A percentile compares a stretch with the other conserved stretches of the same genome.
These are phyloP conservation scores for Naja naja DNA, from an alignment of 2,113 vertebrate species.

Conservation along the genomic window DNA sequence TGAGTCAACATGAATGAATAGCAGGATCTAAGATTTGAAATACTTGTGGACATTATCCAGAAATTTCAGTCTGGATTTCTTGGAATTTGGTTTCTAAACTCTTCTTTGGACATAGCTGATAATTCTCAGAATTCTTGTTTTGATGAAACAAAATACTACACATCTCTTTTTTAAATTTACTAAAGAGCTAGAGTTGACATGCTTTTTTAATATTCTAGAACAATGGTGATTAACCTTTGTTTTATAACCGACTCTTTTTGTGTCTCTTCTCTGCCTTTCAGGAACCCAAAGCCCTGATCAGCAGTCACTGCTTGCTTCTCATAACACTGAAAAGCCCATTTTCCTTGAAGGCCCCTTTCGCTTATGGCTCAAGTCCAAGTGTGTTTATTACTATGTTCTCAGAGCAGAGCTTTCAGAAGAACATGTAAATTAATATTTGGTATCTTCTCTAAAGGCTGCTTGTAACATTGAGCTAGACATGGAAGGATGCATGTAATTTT, in stretches of 20 bases:
- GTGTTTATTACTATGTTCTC: constrained; percentile 83
- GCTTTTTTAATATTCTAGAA: not conserved
- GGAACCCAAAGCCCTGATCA: constrained; percentile 85
- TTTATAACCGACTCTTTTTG: not conserved
- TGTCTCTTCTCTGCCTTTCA: constrained; percentile 34
- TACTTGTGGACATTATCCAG: not conserved
- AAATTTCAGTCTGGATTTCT: not conserved
- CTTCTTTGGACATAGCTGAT: too few relatives aligned
- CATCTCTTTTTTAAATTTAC: not conserved
- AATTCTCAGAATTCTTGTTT: not conserved
- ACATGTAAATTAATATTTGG: constrained; percentile 63
- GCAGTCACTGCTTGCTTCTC: constrained; percentile 73
- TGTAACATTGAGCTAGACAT: not conserved
- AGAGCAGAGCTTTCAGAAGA: constrained; percentile 77
- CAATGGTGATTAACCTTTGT: not conserved
- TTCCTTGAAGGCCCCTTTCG: constrained; percentile 89
- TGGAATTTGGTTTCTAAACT: not conserved
- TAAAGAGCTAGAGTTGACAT: not conserved
- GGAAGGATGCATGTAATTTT: not conserved
- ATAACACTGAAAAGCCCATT: constrained; percentile 72
- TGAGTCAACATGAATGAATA: not conserved
- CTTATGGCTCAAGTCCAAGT: constrained; percentile 81
- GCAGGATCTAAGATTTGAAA: not conserved
- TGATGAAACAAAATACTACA: not conserved
- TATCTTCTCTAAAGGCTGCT: not conserved